phyloP scores from a whole-genome alignment of 2,113 vertebrate species.

The Sinocyclocheilus anophthalmus region DNA sequence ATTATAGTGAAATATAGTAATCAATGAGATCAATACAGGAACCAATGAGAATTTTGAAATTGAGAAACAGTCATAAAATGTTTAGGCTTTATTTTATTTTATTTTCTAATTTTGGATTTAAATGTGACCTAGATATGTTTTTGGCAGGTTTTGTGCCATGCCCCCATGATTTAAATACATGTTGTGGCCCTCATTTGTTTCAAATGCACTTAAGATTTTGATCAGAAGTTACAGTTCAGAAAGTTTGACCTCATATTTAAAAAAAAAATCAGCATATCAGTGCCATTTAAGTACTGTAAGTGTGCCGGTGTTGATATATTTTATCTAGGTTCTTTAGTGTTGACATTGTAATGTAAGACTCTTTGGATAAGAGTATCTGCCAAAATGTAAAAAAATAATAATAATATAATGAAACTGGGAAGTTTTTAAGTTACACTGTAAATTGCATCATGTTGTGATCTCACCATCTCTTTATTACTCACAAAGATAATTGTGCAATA shows the following conservation, averaged over 20 bases:
- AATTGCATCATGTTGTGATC: neutral
- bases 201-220: neutral
- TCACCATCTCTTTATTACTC: neutral
- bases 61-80: neutral
- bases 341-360: neutral
- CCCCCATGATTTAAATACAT: neutral
- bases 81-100: neutral
- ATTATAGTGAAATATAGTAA: neutral
- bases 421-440: neutral
- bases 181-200: neutral
- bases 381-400: too few species aligned
- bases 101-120: neutral
- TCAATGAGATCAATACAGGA: neutral
- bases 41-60: neutral
- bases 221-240: neutral
- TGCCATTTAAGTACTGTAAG: neutral
- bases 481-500: constrained; percentile 2
- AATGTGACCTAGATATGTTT: neutral
- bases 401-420: neutral
- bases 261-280: neutral
- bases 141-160: neutral
- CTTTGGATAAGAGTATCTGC: neutral
- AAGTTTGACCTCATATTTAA: neutral
- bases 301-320: neutral
- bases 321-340: neutral